Base-by-base conservation (phyloP, 2,888 invertebrate species). In the Ypsolopha scabrella region DNA sequence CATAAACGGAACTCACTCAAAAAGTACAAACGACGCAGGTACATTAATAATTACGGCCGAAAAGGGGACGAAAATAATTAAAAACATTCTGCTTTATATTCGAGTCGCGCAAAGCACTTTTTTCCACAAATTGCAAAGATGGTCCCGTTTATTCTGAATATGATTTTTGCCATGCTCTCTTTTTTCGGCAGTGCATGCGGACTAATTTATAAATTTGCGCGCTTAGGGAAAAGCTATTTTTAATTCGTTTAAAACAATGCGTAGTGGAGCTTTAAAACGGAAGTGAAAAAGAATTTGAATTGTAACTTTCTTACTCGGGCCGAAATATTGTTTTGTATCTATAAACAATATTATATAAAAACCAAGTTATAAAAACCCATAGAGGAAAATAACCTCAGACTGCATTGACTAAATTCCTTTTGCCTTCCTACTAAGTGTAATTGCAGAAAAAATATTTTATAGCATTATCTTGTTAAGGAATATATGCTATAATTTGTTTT, bases 71-170 rank as follows among this genome's bases (percentile, higher is more conserved):
- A 61, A 67, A 70, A 72, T 68, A 71, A 74, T 72, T 69, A 72
- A 70, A 72, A 70, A 64, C 62, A 55, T 58, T 57, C 71, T 67
- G 68, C 63, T 76, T 75, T 70, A 70, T 70, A 74, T 74, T 72
- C 75, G 45, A 51, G 63, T 55, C 64, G 63, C 68, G 68, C 63
- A 64, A 57, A 66, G 55, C 64, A 7, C 68, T 72, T 66, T 74
- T 72, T 70, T 68, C 69, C 70, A 60, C 71, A 71, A 75, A 75
- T 72, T 72, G 69, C 65, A 58, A 69, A 67, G 68, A 72, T 68
- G 68, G 63, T 58, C 53, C 56, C 59, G 66, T 62, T 70, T 67
- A 64, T 67, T 61, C 65, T 52, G 57, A 54, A 54, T 57, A 55
- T 62, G 61, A 66, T 44, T 7, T 46, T 14, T 53, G 55, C 55